phyloP scores from a whole-genome alignment of 2,888 invertebrate species.

The Dilophus febrilis region DNA sequence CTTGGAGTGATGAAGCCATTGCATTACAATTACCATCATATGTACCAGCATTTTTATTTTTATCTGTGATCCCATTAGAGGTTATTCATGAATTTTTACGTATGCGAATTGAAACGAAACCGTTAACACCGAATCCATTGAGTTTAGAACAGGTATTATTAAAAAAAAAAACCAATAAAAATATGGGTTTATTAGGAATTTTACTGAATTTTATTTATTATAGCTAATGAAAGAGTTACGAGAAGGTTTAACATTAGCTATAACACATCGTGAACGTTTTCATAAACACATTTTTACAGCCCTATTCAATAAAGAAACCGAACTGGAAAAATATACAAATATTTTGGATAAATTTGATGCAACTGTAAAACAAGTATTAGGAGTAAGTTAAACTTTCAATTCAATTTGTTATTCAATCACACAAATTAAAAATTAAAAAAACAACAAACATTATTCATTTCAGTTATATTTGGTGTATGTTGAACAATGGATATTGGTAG shows the following conservation, averaged over 20 bases:
- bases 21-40: slow-evolving; percentile 73
- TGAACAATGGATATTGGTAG: slow-evolving; percentile 55
- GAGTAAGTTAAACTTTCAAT: slow-evolving; percentile 30
- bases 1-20: slow-evolving; percentile 58
- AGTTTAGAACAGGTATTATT: slow-evolving; percentile 58
- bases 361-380: slow-evolving; percentile 55
- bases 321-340: slow-evolving; percentile 34
- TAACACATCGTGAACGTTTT: slow-evolving; percentile 63
- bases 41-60: slow-evolving; percentile 66
- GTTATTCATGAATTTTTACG: slow-evolving; percentile 83
- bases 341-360: slow-evolving; percentile 56
- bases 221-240: slow-evolving; percentile 76
- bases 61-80: slow-evolving; percentile 72
- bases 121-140: slow-evolving; percentile 66
- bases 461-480: slow-evolving; percentile 77
- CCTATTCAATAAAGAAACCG: slow-evolving; percentile 32
- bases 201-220: slow-evolving; percentile 10
- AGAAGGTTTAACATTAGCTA: slow-evolving; percentile 72
- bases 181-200: too few species aligned
- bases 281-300: slow-evolving; percentile 45
- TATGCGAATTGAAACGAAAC: slow-evolving; percentile 68
- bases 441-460: slow-evolving; percentile 19
- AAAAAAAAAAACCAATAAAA: background rate
- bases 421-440: background rate
- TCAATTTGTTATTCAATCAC: background rate